Conservation (phyloP, 2,113 vertebrate species). For the Eulemur rufifrons region DNA sequence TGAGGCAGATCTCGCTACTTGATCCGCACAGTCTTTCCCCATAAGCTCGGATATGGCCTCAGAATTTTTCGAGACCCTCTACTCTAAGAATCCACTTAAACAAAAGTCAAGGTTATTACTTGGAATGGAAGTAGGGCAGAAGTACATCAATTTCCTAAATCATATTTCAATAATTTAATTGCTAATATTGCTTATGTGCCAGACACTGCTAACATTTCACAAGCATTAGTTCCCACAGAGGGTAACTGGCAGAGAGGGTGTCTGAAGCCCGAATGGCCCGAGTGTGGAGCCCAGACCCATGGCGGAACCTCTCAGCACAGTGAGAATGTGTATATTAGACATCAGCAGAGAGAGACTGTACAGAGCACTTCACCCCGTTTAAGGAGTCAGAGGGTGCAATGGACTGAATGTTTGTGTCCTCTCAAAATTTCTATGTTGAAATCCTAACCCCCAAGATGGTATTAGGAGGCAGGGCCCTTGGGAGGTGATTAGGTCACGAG, state of each 20-base stretch:
- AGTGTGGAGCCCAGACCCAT: accelerated
- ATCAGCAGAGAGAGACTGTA: neutral
- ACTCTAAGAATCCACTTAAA: neutral
- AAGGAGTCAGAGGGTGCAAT: neutral
- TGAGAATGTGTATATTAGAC: accelerated
- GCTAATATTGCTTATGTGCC: neutral
- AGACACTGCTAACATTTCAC: neutral
- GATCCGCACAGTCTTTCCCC: neutral
- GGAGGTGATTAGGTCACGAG: neutral
- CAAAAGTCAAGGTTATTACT: neutral
- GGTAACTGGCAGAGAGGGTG: neutral
- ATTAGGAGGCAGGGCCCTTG: neutral
- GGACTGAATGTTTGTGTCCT: neutral
- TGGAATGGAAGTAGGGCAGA: neutral
- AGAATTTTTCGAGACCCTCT: neutral
- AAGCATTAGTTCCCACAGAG: neutral
- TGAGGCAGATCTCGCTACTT: neutral
- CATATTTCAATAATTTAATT: neutral
- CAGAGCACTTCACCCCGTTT: no score
- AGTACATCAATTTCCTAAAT: neutral
- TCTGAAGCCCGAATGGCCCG: neutral
- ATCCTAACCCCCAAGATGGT: neutral
- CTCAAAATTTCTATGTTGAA: neutral
- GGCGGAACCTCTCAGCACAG: neutral
- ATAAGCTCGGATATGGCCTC: neutral